phyloP scores from a whole-genome alignment of 1,140 invertebrate genomes.

The Scaptodrosophila lebanonensis region DNA sequence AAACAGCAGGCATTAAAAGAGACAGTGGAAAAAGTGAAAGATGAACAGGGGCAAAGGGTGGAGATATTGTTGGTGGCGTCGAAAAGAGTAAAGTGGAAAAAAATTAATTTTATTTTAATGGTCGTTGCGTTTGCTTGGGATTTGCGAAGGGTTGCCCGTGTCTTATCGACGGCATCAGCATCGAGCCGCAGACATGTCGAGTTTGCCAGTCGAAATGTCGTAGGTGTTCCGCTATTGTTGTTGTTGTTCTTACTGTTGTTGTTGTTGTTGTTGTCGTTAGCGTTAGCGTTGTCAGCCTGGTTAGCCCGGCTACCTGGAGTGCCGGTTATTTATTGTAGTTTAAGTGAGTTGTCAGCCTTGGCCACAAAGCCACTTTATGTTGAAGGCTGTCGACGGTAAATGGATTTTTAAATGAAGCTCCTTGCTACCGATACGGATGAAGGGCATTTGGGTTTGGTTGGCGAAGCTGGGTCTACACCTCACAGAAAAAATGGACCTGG shows the following conservation, averaged over 20 bases:
- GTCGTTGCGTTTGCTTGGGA: conserved; percentile 51
- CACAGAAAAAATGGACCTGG: too few relatives aligned
- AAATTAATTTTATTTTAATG: conserved; percentile 74
- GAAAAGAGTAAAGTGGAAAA: too few relatives aligned
- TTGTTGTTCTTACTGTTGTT: too few relatives aligned
- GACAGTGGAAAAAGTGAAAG: background rate
- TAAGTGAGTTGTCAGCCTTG: conserved; percentile 66
- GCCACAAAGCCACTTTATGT: conserved; percentile 14
- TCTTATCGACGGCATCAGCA: too few relatives aligned
- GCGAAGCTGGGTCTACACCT: too few relatives aligned
- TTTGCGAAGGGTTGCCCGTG: conserved; percentile 36
- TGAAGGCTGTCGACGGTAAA: background rate
- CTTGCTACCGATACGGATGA: too few relatives aligned
- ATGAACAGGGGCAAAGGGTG: conserved; percentile 10
- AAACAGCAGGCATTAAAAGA: conserved; percentile 20
- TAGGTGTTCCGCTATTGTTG: conserved; percentile 36
- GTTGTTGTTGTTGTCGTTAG: too few relatives aligned
- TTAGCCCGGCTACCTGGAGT: too few relatives aligned
- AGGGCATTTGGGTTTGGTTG: too few relatives aligned
- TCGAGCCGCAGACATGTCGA: background rate
- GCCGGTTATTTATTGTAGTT: conserved; percentile 71
- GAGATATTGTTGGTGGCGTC: too few relatives aligned
- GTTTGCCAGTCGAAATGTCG: background rate
- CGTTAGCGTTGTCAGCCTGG: too few relatives aligned
- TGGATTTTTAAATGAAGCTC: too few relatives aligned